phyloP scores from a whole-genome alignment of 23 tunicate genomes.

The Clavelina lepadiformis region DNA sequence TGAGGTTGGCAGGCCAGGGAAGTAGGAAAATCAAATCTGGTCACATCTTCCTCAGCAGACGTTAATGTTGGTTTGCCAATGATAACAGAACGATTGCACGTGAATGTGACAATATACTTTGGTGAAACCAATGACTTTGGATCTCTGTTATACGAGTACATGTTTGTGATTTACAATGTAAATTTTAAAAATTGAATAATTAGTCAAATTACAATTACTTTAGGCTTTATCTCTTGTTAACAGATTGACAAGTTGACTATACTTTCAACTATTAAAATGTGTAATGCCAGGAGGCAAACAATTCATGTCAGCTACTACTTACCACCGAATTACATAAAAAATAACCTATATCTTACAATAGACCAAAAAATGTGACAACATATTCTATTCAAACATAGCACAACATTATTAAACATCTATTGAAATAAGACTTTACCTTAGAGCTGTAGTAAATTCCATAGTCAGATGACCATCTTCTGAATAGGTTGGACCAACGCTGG shows the following conservation, averaged over 20 bases:
- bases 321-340: no score
- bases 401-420: slow-evolving; percentile 1
- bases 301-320: no score
- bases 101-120: slow-evolving; percentile 26
- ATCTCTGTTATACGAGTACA: no score
- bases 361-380: background rate
- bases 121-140: background rate
- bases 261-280: no score
- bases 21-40: slow-evolving; percentile 53
- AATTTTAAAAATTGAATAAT: no score
- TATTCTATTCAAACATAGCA: background rate
- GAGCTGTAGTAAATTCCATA: background rate
- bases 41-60: slow-evolving; percentile 14
- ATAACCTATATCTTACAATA: no score
- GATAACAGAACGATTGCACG: slow-evolving; percentile 37
- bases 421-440: slow-evolving; percentile 15
- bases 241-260: no score
- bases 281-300: no score
- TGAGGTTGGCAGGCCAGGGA: slow-evolving; percentile 65
- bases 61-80: slow-evolving; percentile 23
- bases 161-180: no score
- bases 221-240: no score
- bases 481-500: slow-evolving; percentile 16
- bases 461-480: slow-evolving; percentile 54
- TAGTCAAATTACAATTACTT: no score